Conservation (phyloP, 2,888 invertebrate species). For the Phanerotoma sp. region DNA sequence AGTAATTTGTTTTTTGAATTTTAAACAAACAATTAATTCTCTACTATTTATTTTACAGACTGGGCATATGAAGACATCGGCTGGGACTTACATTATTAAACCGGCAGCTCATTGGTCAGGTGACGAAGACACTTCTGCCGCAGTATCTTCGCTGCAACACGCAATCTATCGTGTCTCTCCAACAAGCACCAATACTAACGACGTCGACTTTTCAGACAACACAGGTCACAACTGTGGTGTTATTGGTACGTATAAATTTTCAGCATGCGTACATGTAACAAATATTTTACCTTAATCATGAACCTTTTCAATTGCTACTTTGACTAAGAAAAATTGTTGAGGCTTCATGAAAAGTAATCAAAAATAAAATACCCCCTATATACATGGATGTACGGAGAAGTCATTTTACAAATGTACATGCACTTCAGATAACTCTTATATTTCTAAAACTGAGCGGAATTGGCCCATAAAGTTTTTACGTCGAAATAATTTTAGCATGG, state of each 20-base stretch:
- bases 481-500: too few species aligned
- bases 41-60: constrained; percentile 60
- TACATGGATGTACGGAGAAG: too few species aligned
- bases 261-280: background rate
- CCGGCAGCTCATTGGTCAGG: constrained; percentile 60
- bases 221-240: constrained; percentile 44
- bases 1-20: too few species aligned
- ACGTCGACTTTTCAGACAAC: constrained; percentile 28
- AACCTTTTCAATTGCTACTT: background rate
- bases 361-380: background rate
- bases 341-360: background rate
- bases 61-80: constrained; percentile 69
- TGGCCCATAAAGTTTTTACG: too few species aligned
- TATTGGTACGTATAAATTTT: constrained; percentile 43
- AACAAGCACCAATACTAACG: constrained; percentile 29
- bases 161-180: constrained; percentile 45
- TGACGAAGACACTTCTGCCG: constrained; percentile 49
- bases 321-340: background rate
- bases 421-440: too few species aligned
- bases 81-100: constrained; percentile 68
- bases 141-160: constrained; percentile 46
- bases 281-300: background rate
- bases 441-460: too few species aligned
- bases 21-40: too few species aligned
- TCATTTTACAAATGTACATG: too few species aligned